A percentile compares a stretch with the other conserved stretches of the same genome.
These are phyloP conservation scores for Falcaria lacertinaria DNA, from an alignment of 2,888 invertebrate genomes.

Conservation along the genomic window DNA sequence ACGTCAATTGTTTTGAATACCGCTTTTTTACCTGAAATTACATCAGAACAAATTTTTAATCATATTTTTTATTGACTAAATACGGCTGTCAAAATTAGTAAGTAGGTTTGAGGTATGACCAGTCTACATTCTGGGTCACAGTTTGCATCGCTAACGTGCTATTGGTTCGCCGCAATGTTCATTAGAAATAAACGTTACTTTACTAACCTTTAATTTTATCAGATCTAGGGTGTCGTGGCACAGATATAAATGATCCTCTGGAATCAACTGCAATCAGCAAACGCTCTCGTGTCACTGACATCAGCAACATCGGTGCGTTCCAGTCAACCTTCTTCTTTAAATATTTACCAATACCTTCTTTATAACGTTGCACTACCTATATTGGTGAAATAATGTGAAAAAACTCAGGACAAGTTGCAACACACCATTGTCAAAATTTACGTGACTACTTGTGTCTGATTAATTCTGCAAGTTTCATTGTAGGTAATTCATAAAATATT, in stretches of 20 bases:
- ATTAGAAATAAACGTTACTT: background rate
- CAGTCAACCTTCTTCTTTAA: slow-evolving; percentile 40
- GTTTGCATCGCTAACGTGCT: too few species aligned
- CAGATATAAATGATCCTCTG: slow-evolving; percentile 41
- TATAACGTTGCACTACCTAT: slow-evolving; percentile 41
- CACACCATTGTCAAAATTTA: background rate
- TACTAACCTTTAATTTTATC: slow-evolving; percentile 25
- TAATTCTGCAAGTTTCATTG: too few species aligned
- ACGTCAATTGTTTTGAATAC: slow-evolving; percentile 15
- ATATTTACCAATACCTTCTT: slow-evolving; percentile 21
- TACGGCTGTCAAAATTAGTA: too few species aligned
- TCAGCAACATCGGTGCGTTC: slow-evolving; percentile 45
- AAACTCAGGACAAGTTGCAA: background rate
- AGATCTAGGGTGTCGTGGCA: slow-evolving; percentile 30
- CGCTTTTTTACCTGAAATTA: background rate
- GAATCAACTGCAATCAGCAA: slow-evolving; percentile 47
- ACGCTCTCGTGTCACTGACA: slow-evolving; percentile 29
- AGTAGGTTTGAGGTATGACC: too few species aligned
- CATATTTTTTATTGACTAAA: too few species aligned
- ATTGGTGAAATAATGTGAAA: slow-evolving; percentile 3
- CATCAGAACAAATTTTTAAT: too few species aligned
- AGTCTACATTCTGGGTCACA: too few species aligned
- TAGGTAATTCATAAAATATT: too few species aligned
- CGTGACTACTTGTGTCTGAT: too few species aligned
- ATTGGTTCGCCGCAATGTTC: too few species aligned